Base-by-base conservation (phyloP, 2,888 invertebrate genomes). In the Dasypolia templi region DNA sequence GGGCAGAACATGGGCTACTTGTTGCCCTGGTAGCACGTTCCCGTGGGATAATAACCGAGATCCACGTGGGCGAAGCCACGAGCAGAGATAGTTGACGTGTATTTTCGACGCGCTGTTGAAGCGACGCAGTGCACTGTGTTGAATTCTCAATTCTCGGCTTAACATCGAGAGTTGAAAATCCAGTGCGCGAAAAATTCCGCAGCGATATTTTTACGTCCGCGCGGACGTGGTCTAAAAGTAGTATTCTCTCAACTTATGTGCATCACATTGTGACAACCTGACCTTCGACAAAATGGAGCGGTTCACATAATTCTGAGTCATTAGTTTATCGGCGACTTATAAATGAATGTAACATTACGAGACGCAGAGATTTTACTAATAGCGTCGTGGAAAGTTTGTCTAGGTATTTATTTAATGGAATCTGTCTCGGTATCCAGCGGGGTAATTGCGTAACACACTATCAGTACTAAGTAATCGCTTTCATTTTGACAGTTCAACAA, bases 271-370 rank as follows among this genome's bases (percentile, higher is more conserved):
- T 55, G n/a, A 14, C 29, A 22, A 29, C 19, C 56, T 63, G 76
- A 82, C 72, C 82, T 84, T 69, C 56, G 51, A 55, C 51, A 66
- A 51, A 64, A 61, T 62, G 70, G 62, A 58, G 26, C 44, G 69
- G 53, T 49, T 46, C 56, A n/a, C 55, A 55, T 74, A 59, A 46
- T 49, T 46, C 72, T 81, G 81, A 84, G 55, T 83, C 75, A 84
- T 76, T 73, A 19, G 35, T 65, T 83, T 81, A 84, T 84, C 84
- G 1, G 6, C 17, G 14, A 69, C 68, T 58, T 72, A 58, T 11
- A 19, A 19, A 73, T 72, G 68, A 51, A 49, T 72, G 69, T 73
- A 44, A 35, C 17, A 32, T 55, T 39, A 59, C 26, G 42, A 39
- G 63, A 46, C 59, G 32, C 26, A 12, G 32, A 32, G 49, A 49